These are phyloP conservation scores for Novumbra hubbsi DNA, from an alignment of 2,797 vertebrate genomes.

Conservation along the genomic window DNA sequence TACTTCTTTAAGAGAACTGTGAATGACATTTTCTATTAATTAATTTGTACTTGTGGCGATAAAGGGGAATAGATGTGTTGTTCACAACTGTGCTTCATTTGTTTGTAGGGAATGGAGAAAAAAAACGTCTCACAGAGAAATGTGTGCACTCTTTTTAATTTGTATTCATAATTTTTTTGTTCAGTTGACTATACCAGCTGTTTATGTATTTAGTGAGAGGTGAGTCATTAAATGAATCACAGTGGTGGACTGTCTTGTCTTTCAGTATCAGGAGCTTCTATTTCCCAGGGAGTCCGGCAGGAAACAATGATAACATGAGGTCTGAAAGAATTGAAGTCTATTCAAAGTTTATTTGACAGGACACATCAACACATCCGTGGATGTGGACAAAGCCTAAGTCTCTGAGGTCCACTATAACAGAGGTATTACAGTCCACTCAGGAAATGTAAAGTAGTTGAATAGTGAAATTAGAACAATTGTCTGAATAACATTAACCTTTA, in stretches of 20 bases:
- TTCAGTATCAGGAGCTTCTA: constrained; percentile 28
- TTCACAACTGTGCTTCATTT: background rate
- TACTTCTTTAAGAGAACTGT: background rate
- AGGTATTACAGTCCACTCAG: constrained; percentile 67
- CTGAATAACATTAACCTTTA: constrained; percentile 71
- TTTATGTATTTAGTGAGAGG: background rate
- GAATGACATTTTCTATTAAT: background rate
- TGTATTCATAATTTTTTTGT: background rate
- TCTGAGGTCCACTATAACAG: constrained; percentile 61
- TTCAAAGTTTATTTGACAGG: constrained; percentile 72
- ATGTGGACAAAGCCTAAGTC: constrained; percentile 63
- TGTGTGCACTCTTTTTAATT: background rate
- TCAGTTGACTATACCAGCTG: background rate
- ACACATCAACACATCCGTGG: constrained; percentile 67
- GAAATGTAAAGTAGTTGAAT: constrained; percentile 55
- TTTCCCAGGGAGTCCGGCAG: constrained; percentile 40
- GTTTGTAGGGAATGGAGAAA: background rate
- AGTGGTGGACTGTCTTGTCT: background rate
- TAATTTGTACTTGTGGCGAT: background rate
- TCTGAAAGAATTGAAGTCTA: constrained; percentile 63
- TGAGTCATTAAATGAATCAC: background rate
- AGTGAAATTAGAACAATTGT: constrained; percentile 34
- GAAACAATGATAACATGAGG: constrained; percentile 53
- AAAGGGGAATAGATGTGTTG: background rate
- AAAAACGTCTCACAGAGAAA: background rate